Evolutionary conservation across 1,140 invertebrate genomes (phyloP).

Genomic region (Drosophila ercepeae): DNA sequence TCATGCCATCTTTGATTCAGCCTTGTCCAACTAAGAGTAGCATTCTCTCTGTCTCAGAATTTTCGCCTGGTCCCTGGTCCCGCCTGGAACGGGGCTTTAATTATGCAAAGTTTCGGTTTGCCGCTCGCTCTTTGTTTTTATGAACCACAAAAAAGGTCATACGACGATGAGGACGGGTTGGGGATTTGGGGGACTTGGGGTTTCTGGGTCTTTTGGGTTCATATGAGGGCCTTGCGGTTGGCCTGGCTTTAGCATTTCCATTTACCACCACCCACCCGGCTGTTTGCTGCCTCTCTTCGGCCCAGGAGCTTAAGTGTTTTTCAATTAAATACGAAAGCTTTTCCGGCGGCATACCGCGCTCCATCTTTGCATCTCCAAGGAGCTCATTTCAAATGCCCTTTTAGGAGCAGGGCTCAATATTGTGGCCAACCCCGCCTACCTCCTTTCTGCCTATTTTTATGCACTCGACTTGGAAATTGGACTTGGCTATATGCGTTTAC

Average conservation of each 20-base stretch:
- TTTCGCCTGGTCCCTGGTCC: constrained; percentile 3
- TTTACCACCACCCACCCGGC: constrained; percentile 14
- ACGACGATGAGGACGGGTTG: constrained; percentile 6
- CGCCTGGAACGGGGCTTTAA: constrained; percentile 32
- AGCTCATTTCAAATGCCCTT: constrained; percentile 70
- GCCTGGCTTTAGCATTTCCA: constrained; percentile 43
- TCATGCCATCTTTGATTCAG: constrained; percentile 56
- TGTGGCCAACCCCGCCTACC: constrained; percentile 1
- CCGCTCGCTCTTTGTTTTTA: constrained; percentile 39
- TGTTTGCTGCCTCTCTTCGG: neutral
- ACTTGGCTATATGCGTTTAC: neutral
- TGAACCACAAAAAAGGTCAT: constrained; percentile 37
- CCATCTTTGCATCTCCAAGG: constrained; percentile 33
- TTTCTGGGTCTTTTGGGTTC: constrained; percentile 13
- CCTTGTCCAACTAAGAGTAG: constrained; percentile 35
- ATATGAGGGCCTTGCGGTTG: constrained; percentile 51
- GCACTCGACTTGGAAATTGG: no score
- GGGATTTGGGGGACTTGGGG: constrained; percentile 23
- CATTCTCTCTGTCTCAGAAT: constrained; percentile 16
- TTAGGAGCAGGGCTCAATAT: constrained; percentile 20
- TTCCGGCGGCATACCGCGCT: constrained; percentile 29
- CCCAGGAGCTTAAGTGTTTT: constrained; percentile 70
- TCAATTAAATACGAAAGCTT: constrained; percentile 61
- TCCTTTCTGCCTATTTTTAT: constrained; percentile 8
- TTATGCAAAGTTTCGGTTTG: constrained; percentile 72